phyloP scores from a whole-genome alignment of 2,113 vertebrate genomes.

The Apus apus region DNA sequence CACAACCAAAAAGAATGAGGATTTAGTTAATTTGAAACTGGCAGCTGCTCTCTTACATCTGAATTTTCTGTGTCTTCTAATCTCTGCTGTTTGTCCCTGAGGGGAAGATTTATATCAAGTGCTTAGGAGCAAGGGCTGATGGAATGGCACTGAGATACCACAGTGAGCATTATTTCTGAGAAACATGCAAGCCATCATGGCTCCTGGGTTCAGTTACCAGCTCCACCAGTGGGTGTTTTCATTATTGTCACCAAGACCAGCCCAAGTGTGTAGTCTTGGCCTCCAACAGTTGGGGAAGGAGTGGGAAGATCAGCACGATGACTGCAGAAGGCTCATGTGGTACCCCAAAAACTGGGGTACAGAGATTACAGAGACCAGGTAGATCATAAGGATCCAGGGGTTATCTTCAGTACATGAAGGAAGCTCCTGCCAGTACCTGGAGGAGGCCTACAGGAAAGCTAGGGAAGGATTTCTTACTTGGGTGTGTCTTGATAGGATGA shows the following conservation, averaged over 20 bases:
- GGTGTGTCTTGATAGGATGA: too few relatives aligned
- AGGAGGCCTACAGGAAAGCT: too few relatives aligned
- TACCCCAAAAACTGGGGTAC: neutral
- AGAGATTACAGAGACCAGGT: neutral
- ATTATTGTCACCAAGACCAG: neutral
- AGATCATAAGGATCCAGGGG: neutral
- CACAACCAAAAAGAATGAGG: neutral
- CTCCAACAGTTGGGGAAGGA: fast-evolving
- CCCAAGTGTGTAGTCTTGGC: fast-evolving
- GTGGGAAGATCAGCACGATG: fast-evolving
- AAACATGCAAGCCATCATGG: fast-evolving
- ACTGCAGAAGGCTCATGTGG: fast-evolving
- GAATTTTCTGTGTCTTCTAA: neutral
- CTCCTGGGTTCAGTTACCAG: neutral
- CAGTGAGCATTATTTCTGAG: neutral
- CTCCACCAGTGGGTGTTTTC: neutral
- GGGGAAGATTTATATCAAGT: neutral
- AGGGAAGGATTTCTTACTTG: too few relatives aligned
- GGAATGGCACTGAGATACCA: neutral
- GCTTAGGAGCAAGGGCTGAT: neutral
- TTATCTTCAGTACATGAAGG: neutral
- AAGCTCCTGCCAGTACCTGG: too few relatives aligned
- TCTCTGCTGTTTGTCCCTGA: neutral
- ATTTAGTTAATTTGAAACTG: neutral
- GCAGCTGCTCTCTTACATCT: neutral